Percentiles rank a stretch among this genome's conserved stretches.
Evolutionary conservation across 2,113 vertebrate species (phyloP).

Genomic region (Leptosomus discolor): DNA sequence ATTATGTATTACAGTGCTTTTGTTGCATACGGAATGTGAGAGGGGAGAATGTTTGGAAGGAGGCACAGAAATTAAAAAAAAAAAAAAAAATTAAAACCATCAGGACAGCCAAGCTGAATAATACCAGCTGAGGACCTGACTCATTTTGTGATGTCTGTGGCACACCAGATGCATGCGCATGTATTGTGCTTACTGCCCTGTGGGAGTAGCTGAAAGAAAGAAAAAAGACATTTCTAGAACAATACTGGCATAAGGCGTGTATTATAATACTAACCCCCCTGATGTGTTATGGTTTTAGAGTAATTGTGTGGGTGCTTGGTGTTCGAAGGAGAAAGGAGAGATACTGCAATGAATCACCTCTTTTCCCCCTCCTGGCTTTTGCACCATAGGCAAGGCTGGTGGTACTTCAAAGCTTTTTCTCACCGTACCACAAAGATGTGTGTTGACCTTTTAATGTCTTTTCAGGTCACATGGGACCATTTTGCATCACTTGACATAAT

Average conservation of each 20-base stretch:
- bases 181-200: constrained; percentile 33
- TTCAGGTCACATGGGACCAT: background rate
- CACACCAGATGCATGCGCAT: constrained; percentile 2
- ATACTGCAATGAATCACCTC: background rate
- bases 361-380: background rate
- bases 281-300: background rate
- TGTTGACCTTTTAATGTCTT: background rate
- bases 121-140: constrained; percentile 49
- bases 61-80: background rate
- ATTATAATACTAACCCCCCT: background rate
- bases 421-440: background rate
- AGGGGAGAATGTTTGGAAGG: background rate
- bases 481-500: background rate
- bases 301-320: background rate
- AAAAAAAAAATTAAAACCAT: background rate
- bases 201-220: constrained; percentile 35
- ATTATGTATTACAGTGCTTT: background rate
- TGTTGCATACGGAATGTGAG: constrained; percentile 18
- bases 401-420: background rate
- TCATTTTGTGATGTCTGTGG: constrained; percentile 36
- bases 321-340: constrained; percentile 30
- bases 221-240: constrained; percentile 50
- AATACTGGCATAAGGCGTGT: constrained; percentile 20
- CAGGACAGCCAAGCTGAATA: background rate
- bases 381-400: background rate